These are phyloP conservation scores for Orycteropus afer DNA, from an alignment of 2,113 vertebrate species.

Conservation along the genomic window DNA sequence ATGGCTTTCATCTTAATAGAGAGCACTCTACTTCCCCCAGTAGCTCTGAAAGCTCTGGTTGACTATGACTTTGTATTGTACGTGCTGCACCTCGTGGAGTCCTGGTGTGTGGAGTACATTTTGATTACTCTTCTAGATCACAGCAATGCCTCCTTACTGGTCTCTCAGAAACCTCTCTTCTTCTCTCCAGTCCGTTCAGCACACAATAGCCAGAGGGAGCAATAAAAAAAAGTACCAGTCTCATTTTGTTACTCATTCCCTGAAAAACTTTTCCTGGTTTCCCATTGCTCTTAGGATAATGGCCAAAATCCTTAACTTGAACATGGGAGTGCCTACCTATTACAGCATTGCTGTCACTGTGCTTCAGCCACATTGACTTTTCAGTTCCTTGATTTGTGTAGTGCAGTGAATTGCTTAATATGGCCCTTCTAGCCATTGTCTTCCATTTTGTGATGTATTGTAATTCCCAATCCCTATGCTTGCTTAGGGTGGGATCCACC, in stretches of 20 bases:
- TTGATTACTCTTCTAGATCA: not conserved
- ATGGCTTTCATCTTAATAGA: too few relatives aligned
- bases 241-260: not conserved
- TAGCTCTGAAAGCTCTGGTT: not conserved
- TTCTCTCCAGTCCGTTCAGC: not conserved
- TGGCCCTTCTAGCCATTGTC: too few relatives aligned
- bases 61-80: not conserved
- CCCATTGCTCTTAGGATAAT: too few relatives aligned
- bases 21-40: fast-evolving
- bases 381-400: not conserved
- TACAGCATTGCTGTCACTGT: not conserved
- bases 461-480: too few relatives aligned
- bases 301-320: not conserved
- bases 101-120: not conserved
- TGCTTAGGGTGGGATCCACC: too few relatives aligned
- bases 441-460: too few relatives aligned
- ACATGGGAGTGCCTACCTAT: fast-evolving
- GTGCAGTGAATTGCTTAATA: too few relatives aligned
- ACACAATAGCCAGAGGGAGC: not conserved
- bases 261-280: fast-evolving
- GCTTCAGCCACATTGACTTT: not conserved
- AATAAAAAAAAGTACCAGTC: not conserved
- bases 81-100: fast-evolving
- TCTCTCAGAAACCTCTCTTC: not conserved
- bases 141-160: not conserved